Percentiles rank a stretch among this genome's conserved stretches.
Evolutionary conservation across 30 jellyfish, hydroid and myxozoan species (phyloP).

Genomic region (Turritopsis dohrnii): DNA sequence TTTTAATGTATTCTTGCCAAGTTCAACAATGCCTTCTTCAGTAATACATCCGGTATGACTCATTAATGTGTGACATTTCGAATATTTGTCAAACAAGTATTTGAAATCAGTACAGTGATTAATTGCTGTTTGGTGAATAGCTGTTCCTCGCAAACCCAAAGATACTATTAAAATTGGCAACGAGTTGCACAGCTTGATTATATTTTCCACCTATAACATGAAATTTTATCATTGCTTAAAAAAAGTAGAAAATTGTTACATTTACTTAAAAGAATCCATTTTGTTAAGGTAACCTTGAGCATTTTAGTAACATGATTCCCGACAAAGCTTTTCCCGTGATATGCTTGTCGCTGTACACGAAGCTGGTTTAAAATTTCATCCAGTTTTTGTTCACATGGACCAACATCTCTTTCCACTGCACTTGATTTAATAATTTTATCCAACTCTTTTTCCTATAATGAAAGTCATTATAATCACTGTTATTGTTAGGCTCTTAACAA

Average conservation of each 20-base stretch:
- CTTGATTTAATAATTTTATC: neutral
- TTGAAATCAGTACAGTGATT: neutral
- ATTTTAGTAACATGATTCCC: slow-evolving; percentile 19
- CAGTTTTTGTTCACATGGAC: neutral
- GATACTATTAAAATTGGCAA: neutral
- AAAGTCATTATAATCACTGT: neutral
- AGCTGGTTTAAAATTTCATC: neutral
- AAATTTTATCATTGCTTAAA: too few species aligned
- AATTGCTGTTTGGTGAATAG: slow-evolving; percentile 6
- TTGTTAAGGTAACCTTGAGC: slow-evolving; percentile 17
- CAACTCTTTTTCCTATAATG: neutral
- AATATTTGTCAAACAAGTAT: neutral
- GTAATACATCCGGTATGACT: neutral
- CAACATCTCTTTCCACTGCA: neutral
- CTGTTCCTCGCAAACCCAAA: slow-evolving; percentile 11
- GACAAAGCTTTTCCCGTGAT: slow-evolving; percentile 13
- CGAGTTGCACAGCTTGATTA: slow-evolving; percentile 1
- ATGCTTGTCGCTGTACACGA: slow-evolving; percentile 15
- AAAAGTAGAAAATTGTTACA: too few species aligned
- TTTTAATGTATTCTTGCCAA: too few species aligned
- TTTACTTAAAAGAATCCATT: too few species aligned
- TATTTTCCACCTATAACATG: neutral
- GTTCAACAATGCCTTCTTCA: neutral
- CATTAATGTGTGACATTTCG: slow-evolving; percentile 10
- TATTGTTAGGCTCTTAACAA: too few species aligned